These are phyloP conservation scores for Cordilura impudica DNA, from an alignment of 2,888 invertebrate species.

Conservation along the genomic window DNA sequence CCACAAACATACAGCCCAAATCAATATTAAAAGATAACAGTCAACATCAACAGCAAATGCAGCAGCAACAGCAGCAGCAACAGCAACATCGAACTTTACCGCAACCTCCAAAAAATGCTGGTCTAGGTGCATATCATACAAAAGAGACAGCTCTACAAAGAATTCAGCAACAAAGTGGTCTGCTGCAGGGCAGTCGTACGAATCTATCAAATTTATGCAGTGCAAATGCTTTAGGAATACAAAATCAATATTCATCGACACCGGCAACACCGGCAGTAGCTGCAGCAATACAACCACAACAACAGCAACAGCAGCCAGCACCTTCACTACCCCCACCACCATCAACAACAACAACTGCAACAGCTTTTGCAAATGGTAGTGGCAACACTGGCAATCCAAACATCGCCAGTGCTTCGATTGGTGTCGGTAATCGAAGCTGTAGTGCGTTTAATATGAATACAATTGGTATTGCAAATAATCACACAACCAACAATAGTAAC, in stretches of 20 bases:
- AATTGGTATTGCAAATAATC: conserved; percentile 24
- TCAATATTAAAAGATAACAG: conserved; percentile 60
- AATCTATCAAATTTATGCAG: conserved; percentile 64
- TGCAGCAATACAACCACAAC: conserved; percentile 41
- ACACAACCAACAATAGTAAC: conserved; percentile 23
- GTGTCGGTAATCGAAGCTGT: conserved; percentile 45
- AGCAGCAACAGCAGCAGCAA: conserved; percentile 59
- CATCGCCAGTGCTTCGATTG: not conserved
- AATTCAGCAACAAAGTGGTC: conserved; percentile 72
- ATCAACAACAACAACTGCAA: conserved; percentile 18
- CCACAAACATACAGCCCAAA: conserved; percentile 58
- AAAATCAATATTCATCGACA: conserved; percentile 38
- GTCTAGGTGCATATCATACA: conserved; percentile 69
- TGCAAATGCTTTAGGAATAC: conserved; percentile 58
- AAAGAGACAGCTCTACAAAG: conserved; percentile 71
- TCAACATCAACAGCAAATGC: conserved; percentile 63
- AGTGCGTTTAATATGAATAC: conserved; percentile 55
- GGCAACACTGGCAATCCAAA: conserved; percentile 12
- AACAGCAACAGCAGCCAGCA: conserved; percentile 35
- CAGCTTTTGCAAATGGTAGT: conserved; percentile 14
- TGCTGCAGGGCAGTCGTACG: conserved; percentile 63
- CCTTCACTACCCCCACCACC: not conserved
- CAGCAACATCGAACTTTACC: conserved; percentile 69
- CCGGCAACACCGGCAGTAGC: conserved; percentile 48
- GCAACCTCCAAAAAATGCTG: conserved; percentile 68